A percentile compares a stretch with the other conserved stretches of the same genome.
phyloP scores from a whole-genome alignment of 2,888 invertebrate species.

The Ennomos erosarius region DNA sequence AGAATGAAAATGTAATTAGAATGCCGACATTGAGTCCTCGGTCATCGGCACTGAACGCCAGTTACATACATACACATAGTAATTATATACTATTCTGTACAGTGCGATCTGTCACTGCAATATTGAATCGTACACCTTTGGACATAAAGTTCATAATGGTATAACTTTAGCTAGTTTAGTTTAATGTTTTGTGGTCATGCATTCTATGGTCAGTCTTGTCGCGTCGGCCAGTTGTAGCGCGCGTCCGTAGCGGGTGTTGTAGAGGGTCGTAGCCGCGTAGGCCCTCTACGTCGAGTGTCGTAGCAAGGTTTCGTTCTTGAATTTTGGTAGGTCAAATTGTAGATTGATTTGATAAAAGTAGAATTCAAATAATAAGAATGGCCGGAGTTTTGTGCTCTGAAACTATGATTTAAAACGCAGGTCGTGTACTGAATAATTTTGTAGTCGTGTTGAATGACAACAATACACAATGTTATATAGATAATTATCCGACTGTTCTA shows the following conservation, averaged over 20 bases:
- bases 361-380: too few species aligned
- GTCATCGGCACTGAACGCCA: conserved; percentile 60
- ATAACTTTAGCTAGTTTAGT: neutral
- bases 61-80: conserved; percentile 5
- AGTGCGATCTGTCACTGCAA: neutral
- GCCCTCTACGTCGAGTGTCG: conserved; percentile 46
- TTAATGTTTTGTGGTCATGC: conserved; percentile 28
- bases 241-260: conserved; percentile 26
- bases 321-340: conserved; percentile 33
- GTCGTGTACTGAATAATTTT: too few species aligned
- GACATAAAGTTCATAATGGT: conserved; percentile 20
- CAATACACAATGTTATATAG: too few species aligned
- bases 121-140: conserved; percentile 12
- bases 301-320: conserved; percentile 32
- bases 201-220: conserved; percentile 40
- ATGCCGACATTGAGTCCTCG: conserved; percentile 44
- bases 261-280: conserved; percentile 49
- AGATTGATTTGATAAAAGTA: conserved; percentile 11
- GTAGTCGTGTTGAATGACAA: too few species aligned
- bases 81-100: conserved; percentile 1
- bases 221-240: conserved; percentile 50
- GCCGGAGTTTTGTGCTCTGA: too few species aligned
- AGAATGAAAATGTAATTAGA: conserved; percentile 32
- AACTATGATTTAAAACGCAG: too few species aligned
- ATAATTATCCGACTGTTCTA: too few species aligned